Percentiles rank a stretch among this genome's conserved stretches.
Conservation (phyloP, 1,140 invertebrate genomes). For the Lepidotrigona ventralis region DNA sequence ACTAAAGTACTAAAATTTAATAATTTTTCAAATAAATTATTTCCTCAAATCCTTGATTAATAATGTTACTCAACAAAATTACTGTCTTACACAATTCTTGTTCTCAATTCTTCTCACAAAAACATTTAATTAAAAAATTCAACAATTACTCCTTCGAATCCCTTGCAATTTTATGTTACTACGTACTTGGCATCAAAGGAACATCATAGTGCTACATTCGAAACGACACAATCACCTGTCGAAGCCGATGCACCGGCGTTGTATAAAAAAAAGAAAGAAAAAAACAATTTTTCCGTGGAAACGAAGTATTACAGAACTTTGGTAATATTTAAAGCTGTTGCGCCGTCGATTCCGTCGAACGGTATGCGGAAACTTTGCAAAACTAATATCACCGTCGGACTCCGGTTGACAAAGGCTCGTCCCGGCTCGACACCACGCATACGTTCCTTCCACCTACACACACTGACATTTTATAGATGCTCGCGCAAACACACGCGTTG, state of each 20-base stretch:
- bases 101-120: too few species aligned
- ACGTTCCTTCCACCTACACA: constrained; percentile 22
- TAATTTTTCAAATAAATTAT: not conserved
- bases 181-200: not conserved
- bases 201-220: too few species aligned
- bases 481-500: constrained; percentile 50
- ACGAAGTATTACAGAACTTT: constrained; percentile 43
- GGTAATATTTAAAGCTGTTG: constrained; percentile 45
- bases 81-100: too few species aligned
- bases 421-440: constrained; percentile 29
- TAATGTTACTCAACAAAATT: too few species aligned
- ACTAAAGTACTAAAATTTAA: not conserved
- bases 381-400: constrained; percentile 46
- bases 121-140: not conserved
- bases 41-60: not conserved
- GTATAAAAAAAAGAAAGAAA: not conserved
- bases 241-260: too few species aligned
- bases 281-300: constrained; percentile 39
- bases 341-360: constrained; percentile 14
- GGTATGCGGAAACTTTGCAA: constrained; percentile 44
- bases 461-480: constrained; percentile 28
- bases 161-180: too few species aligned
- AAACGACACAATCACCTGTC: not conserved
- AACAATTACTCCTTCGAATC: too few species aligned
- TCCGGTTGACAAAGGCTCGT: constrained; percentile 33